A percentile compares a stretch with the other conserved stretches of the same genome.
phyloP scores from a whole-genome alignment of 2,113 vertebrate species.

The Orycteropus afer region DNA sequence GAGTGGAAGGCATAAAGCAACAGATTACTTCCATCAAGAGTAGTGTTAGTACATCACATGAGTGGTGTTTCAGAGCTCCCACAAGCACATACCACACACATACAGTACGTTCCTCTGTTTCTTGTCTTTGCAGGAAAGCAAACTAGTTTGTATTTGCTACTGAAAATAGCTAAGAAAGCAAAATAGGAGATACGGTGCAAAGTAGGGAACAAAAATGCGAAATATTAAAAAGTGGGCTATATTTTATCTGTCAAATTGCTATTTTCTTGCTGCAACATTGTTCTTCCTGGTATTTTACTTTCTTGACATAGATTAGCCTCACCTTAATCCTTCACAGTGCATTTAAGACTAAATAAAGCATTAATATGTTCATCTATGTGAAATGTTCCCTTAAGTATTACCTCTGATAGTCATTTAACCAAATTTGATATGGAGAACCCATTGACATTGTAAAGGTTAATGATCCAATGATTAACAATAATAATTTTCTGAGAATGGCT shows the following conservation, averaged over 20 bases:
- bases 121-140: background rate
- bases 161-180: background rate
- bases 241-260: background rate
- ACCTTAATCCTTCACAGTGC: conserved; percentile 87
- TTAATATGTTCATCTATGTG: conserved; percentile 85
- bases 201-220: background rate
- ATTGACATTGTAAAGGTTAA: conserved; percentile 91
- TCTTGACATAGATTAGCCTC: conserved; percentile 72
- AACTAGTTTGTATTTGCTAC: background rate
- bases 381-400: conserved; percentile 87
- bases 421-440: conserved; percentile 83
- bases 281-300: conserved; percentile 70
- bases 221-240: background rate
- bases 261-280: conserved; percentile 45
- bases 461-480: conserved; percentile 87
- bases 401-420: conserved; percentile 83
- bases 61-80: background rate
- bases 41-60: too few species aligned
- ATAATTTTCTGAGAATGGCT: conserved; percentile 84
- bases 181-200: background rate
- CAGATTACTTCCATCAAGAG: background rate
- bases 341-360: conserved; percentile 89
- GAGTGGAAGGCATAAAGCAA: background rate
- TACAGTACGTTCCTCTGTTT: background rate
- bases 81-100: background rate